These are phyloP conservation scores for Hyposmocoma kahamanoa DNA, from an alignment of 1,140 invertebrate species.

Conservation along the genomic window DNA sequence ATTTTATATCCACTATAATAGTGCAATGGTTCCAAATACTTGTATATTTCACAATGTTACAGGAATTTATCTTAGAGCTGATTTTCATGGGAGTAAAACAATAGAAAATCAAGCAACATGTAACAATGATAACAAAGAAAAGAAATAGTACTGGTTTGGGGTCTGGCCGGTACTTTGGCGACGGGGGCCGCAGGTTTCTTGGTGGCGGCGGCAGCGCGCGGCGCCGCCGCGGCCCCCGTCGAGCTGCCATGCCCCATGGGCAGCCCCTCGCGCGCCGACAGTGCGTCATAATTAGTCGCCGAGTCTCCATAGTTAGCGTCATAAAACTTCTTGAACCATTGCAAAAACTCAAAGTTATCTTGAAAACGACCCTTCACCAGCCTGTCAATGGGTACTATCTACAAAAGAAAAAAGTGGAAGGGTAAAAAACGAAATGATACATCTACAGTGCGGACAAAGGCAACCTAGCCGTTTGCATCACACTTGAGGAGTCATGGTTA, in stretches of 20 bases:
- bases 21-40: constrained; percentile 22
- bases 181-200: constrained; percentile 65
- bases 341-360: constrained; percentile 99
- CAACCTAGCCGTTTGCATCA: neutral
- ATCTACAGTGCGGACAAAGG: constrained; percentile 13
- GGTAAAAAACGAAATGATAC: constrained; percentile 56
- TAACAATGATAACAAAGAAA: constrained; percentile 38
- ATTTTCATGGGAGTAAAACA: constrained; percentile 3
- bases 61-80: neutral
- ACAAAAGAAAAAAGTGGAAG: constrained; percentile 74
- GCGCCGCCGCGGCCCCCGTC: constrained; percentile 75
- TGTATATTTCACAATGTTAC: too few relatives aligned
- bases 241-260: constrained; percentile 82
- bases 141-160: constrained; percentile 74
- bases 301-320: constrained; percentile 96
- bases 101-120: constrained; percentile 23
- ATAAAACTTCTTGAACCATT: constrained; percentile 99
- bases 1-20: too few relatives aligned
- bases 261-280: constrained; percentile 88
- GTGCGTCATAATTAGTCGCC: constrained; percentile 88
- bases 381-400: constrained; percentile 92
- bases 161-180: constrained; percentile 72
- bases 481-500: neutral
- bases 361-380: constrained; percentile 96
- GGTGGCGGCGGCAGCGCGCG: constrained; percentile 51